These are phyloP conservation scores for Anthrax anthrax DNA, from an alignment of 2,888 invertebrate genomes.

Conservation along the genomic window DNA sequence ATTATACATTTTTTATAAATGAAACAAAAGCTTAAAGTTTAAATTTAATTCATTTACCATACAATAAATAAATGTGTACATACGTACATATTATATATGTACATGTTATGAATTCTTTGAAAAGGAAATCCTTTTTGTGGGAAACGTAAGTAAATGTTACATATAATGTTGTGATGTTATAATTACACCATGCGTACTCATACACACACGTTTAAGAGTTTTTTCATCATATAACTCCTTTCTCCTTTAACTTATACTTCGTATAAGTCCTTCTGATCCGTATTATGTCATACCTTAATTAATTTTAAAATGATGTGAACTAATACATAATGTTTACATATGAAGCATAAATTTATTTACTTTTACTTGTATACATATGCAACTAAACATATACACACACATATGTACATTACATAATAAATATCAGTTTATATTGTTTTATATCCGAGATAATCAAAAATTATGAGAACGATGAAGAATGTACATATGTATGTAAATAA, in stretches of 20 bases:
- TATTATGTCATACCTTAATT: slow-evolving; percentile 5
- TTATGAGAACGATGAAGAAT: not conserved
- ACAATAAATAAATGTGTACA: not conserved
- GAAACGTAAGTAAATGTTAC: no score
- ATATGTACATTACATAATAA: not conserved
- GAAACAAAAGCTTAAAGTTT: not conserved
- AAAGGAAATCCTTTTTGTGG: no score
- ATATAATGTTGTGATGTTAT: not conserved
- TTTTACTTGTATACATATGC: not conserved
- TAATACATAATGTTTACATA: not conserved
- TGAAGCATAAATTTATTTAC: not conserved
- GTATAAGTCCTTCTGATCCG: not conserved
- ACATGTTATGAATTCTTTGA: no score
- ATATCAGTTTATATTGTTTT: not conserved
- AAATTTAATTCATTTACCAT: not conserved
- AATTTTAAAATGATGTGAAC: slow-evolving; percentile 3
- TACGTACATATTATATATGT: not conserved
- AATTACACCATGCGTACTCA: no score
- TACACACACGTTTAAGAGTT: no score
- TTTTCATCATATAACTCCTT: not conserved
- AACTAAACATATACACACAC: not conserved
- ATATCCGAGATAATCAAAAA: not conserved
- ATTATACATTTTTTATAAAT: no score
- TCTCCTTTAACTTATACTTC: no score
- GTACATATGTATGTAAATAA: no score